Conservation (phyloP, 1,140 invertebrate genomes). For the Grapholita molesta region DNA sequence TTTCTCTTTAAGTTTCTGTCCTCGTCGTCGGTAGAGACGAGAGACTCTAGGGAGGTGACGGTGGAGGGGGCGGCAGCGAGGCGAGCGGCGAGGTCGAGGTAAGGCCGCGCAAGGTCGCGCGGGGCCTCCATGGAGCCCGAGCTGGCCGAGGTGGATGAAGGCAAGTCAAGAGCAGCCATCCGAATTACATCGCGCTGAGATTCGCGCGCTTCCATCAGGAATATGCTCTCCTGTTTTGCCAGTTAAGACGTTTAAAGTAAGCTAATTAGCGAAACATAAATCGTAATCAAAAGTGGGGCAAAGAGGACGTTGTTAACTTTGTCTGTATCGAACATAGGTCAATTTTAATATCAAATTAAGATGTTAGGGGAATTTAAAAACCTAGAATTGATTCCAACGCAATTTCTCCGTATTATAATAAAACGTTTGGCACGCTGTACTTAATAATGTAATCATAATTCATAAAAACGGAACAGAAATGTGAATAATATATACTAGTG, state of each 20-base stretch:
- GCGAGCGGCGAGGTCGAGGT: slow-evolving; percentile 45
- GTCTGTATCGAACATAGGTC: neutral
- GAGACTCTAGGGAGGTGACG: slow-evolving; percentile 63
- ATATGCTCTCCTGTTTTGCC: slow-evolving; percentile 83
- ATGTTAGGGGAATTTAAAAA: too few relatives aligned
- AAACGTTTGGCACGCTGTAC: too few relatives aligned
- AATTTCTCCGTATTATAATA: too few relatives aligned
- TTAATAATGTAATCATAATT: too few relatives aligned
- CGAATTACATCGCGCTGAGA: slow-evolving; percentile 81
- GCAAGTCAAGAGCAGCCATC: slow-evolving; percentile 40
- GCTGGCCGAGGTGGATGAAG: slow-evolving; percentile 21
- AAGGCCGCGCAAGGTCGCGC: slow-evolving; percentile 23
- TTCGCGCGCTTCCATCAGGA: slow-evolving; percentile 87
- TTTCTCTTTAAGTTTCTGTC: slow-evolving; percentile 56
- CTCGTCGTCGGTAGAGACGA: slow-evolving; percentile 61
- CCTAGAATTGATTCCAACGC: too few relatives aligned
- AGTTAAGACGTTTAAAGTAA: slow-evolving; percentile 19
- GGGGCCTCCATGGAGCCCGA: slow-evolving; percentile 23
- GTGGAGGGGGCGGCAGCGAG: slow-evolving; percentile 45
- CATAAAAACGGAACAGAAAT: too few relatives aligned
- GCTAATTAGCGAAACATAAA: neutral
- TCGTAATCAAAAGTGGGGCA: neutral
- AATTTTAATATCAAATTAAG: too few relatives aligned
- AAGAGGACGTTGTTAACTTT: neutral
- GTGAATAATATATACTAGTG: neutral